phyloP scores from a whole-genome alignment of 2,888 invertebrate species.

The Ferrisia virgata region DNA sequence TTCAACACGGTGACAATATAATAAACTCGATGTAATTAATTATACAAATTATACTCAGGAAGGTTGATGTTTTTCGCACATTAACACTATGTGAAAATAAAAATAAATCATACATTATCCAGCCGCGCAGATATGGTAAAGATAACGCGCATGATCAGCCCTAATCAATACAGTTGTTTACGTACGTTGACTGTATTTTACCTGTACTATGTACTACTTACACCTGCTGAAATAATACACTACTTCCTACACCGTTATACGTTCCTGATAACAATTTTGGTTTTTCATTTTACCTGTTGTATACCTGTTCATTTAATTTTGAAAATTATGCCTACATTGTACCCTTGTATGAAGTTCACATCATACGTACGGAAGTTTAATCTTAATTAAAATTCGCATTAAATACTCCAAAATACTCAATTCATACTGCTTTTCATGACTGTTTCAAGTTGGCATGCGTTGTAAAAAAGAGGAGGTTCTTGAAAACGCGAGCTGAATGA shows the following conservation, averaged over 20 bases:
- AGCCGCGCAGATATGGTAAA: neutral
- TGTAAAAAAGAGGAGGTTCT: slow-evolving; percentile 11
- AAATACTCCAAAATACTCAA: neutral
- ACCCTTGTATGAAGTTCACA: neutral
- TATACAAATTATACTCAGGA: neutral
- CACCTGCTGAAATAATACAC: neutral
- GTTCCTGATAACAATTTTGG: slow-evolving; percentile 35
- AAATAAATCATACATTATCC: neutral
- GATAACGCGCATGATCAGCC: slow-evolving; percentile 14
- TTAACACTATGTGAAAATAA: neutral
- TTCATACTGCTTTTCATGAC: neutral
- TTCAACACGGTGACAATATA: neutral
- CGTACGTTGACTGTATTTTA: neutral
- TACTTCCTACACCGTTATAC: slow-evolving; percentile 15
- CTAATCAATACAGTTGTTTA: neutral
- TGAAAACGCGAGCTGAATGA: neutral
- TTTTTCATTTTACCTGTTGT: slow-evolving; percentile 44
- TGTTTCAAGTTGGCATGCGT: neutral
- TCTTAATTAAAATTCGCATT: neutral
- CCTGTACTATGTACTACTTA: neutral
- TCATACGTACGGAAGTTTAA: neutral
- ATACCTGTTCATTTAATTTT: slow-evolving; percentile 36
- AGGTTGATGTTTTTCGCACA: neutral
- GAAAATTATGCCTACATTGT: slow-evolving; percentile 21
- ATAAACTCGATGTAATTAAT: neutral